These are phyloP conservation scores for Dendrolimus houi DNA, from an alignment of 2,888 invertebrate species.

Conservation along the genomic window DNA sequence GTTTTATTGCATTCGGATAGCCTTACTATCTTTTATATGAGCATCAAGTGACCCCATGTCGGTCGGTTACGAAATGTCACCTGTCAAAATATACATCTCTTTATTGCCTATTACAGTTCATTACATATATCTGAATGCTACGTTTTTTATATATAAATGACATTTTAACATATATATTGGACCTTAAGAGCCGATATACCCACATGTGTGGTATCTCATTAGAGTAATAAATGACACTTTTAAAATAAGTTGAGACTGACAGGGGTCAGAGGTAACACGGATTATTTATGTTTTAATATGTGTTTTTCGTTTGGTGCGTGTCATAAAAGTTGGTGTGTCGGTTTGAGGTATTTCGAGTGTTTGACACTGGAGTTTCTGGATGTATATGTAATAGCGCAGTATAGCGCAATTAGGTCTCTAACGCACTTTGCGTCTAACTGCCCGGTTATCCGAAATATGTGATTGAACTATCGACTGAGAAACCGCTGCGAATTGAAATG, in stretches of 20 bases:
- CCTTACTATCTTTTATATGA: conserved; percentile 32
- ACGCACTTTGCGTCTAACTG: no score
- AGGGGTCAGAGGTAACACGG: neutral
- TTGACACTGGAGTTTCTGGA: no score
- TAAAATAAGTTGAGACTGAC: neutral
- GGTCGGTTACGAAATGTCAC: conserved; percentile 16
- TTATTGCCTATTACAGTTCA: conserved; percentile 6
- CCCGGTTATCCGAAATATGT: no score
- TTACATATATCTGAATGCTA: conserved; percentile 8
- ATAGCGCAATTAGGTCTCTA: no score
- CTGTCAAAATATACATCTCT: conserved; percentile 18
- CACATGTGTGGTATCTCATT: neutral
- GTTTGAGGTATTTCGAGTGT: no score
- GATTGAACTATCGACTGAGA: no score
- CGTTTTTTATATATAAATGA: conserved; percentile 12
- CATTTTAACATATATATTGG: conserved; percentile 18
- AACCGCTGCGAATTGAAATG: no score
- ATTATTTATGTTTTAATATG: neutral
- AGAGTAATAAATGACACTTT: neutral
- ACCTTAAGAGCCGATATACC: neutral
- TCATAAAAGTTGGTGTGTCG: neutral
- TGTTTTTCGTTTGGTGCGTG: neutral
- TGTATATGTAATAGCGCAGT: no score
- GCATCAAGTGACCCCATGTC: conserved; percentile 16
- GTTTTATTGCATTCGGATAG: neutral